These are phyloP conservation scores for Parelbella ahira DNA, from an alignment of 2,888 invertebrate species.

Conservation along the genomic window DNA sequence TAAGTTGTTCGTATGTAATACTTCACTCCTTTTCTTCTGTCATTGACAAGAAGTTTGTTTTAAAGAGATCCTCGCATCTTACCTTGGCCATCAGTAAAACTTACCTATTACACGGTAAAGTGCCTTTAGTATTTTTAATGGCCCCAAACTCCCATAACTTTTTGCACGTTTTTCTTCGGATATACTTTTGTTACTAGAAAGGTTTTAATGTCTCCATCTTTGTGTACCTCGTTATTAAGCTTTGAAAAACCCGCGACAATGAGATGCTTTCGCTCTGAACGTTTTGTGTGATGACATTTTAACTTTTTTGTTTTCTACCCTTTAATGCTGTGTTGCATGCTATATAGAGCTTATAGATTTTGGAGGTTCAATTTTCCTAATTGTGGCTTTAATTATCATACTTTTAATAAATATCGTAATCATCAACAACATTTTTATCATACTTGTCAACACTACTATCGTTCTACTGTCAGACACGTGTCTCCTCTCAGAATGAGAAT, in stretches of 20 bases:
- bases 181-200: conserved; percentile 57
- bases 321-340: background rate
- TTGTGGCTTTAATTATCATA: no score
- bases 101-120: background rate
- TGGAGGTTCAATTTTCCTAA: background rate
- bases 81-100: no score
- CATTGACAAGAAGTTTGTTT: no score
- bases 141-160: conserved; percentile 28
- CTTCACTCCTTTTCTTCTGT: no score
- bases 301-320: conserved; percentile 40
- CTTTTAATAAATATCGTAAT: no score
- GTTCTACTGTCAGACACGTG: no score
- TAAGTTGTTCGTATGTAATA: no score
- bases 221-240: conserved; percentile 68
- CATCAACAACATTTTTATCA: no score
- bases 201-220: conserved; percentile 69
- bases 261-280: conserved; percentile 49
- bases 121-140: conserved; percentile 25
- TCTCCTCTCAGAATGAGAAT: no score
- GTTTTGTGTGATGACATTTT: conserved; percentile 55
- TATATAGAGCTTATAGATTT: background rate
- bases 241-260: conserved; percentile 61
- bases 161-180: conserved; percentile 60
- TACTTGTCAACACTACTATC: no score
- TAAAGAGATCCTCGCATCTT: no score